Evolutionary conservation across 2,113 vertebrate species (phyloP).

Genomic region (Tiliqua scincoides): DNA sequence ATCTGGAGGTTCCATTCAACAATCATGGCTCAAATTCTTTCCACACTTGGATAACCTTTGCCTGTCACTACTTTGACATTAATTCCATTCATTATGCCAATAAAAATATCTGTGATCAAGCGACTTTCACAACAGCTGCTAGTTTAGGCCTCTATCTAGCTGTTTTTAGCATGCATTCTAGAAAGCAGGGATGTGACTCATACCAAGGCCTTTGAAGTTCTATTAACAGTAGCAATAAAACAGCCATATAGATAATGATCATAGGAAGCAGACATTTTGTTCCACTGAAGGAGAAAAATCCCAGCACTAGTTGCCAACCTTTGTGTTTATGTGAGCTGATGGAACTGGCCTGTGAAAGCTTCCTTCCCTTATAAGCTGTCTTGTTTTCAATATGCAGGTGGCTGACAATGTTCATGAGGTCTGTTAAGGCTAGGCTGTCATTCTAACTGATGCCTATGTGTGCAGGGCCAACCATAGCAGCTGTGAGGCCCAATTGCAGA

Average conservation of each 20-base stretch:
- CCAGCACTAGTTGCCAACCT: neutral
- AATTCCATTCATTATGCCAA: neutral
- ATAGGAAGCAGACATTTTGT: neutral
- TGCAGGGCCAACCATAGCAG: too few relatives aligned
- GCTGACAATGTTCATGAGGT: neutral
- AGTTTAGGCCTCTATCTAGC: conserved; percentile 4
- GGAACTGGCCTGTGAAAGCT: neutral
- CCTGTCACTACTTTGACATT: neutral
- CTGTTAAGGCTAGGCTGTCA: neutral
- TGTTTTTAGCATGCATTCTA: conserved; percentile 62
- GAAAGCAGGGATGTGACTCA: neutral
- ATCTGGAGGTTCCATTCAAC: neutral
- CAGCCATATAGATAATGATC: neutral
- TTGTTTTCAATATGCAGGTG: neutral
- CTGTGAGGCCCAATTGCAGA: too few relatives aligned
- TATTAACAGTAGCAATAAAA: conserved; percentile 5
- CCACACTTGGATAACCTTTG: neutral
- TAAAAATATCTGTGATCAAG: neutral
- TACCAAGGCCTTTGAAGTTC: conserved; percentile 32
- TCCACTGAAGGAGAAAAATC: neutral
- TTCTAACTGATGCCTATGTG: neutral
- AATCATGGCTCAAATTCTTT: neutral
- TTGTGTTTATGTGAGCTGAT: neutral
- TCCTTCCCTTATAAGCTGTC: neutral
- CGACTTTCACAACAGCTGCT: conserved; percentile 56